Conservation (phyloP, 2,797 vertebrate genomes). For the Pachyuromys duprasi region DNA sequence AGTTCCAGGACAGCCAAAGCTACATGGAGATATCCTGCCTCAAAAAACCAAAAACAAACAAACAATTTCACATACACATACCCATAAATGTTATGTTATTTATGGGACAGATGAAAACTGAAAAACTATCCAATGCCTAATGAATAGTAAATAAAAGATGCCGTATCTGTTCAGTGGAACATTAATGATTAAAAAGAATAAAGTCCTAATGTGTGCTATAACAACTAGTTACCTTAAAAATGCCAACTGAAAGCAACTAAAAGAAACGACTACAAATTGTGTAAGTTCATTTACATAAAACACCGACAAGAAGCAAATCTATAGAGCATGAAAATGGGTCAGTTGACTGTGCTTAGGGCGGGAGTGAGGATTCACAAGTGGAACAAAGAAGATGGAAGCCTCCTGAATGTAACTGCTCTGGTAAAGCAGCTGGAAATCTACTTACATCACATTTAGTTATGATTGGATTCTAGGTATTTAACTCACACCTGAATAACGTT, state of each 20-base stretch:
- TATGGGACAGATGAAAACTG: neutral
- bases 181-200: neutral
- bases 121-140: neutral
- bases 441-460: neutral
- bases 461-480: slow-evolving; percentile 28
- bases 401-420: neutral
- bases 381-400: neutral
- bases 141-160: neutral
- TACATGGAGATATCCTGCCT: no score
- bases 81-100: neutral
- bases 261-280: neutral
- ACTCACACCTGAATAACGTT: slow-evolving; percentile 29
- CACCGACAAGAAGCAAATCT: slow-evolving; percentile 29
- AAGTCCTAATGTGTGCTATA: neutral
- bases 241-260: neutral
- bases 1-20: no score
- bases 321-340: neutral
- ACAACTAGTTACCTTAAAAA: neutral
- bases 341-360: neutral
- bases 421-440: neutral
- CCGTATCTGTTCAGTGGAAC: neutral
- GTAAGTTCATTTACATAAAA: neutral
- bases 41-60: no score
- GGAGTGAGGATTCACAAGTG: neutral
- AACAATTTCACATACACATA: neutral